phyloP scores from a whole-genome alignment of 2,797 vertebrate species.

The Myiotriccus ornatus region DNA sequence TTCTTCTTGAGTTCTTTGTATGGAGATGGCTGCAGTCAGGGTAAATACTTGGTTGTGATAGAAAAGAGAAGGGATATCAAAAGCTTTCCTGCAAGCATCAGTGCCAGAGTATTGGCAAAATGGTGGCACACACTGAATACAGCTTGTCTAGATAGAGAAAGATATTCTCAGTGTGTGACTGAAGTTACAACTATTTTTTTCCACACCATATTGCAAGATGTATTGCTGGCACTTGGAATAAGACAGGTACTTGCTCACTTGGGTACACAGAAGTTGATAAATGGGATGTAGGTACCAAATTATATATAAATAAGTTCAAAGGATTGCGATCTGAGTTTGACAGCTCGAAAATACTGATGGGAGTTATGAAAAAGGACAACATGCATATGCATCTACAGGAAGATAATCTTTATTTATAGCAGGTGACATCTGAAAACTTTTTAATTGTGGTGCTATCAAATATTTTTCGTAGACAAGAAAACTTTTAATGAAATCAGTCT shows the following conservation, averaged over 20 bases:
- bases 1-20: neutral
- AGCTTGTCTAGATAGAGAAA: neutral
- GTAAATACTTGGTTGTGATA: neutral
- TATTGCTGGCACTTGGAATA: neutral
- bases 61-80: neutral
- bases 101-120: neutral
- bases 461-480: neutral
- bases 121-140: accelerated
- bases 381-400: neutral
- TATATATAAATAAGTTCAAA: neutral
- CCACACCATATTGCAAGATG: accelerated
- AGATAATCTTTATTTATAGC: neutral
- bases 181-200: neutral
- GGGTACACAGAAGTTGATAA: neutral
- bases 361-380: neutral
- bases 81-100: neutral
- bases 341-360: neutral
- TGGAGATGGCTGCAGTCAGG: neutral
- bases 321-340: neutral
- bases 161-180: neutral
- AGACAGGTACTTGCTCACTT: neutral
- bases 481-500: neutral
- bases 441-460: neutral
- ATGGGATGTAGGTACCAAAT: neutral
- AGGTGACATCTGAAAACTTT: neutral